Percentiles rank a stretch among this genome's conserved stretches.
Evolutionary conservation across 2,888 invertebrate genomes (phyloP).

Genomic region (Lasioglossum zephyrum): DNA sequence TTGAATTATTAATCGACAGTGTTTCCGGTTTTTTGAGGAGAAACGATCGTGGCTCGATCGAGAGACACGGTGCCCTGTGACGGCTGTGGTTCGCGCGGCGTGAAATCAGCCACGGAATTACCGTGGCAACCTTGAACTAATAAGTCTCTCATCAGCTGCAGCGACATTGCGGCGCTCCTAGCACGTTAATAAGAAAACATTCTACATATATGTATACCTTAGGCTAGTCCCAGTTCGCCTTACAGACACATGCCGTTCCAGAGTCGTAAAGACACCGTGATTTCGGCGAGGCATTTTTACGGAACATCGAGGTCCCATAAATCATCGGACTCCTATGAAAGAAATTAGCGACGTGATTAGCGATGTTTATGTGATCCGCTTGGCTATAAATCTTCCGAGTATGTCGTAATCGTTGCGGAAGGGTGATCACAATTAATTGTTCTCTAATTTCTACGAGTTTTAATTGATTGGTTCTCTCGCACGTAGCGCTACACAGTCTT

Average conservation of each 20-base stretch:
- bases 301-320: conserved; percentile 36
- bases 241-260: conserved; percentile 20
- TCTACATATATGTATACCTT: conserved; percentile 5
- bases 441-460: background rate
- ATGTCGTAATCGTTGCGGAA: background rate
- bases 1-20: conserved; percentile 27
- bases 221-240: conserved; percentile 12
- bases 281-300: conserved; percentile 36
- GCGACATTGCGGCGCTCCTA: conserved; percentile 51
- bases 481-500: too few species aligned
- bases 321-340: conserved; percentile 13
- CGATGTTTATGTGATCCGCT: conserved; percentile 30
- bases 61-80: conserved; percentile 39
- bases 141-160: conserved; percentile 55
- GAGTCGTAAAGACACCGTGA: conserved; percentile 41
- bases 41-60: conserved; percentile 20
- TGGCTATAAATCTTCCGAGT: conserved; percentile 31
- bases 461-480: background rate
- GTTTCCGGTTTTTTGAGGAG: conserved; percentile 36
- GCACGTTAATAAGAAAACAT: conserved; percentile 43
- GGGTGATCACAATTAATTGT: conserved; percentile 5
- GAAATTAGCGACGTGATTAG: conserved; percentile 43
- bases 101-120: conserved; percentile 56
- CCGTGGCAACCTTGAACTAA: conserved; percentile 64
- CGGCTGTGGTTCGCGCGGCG: conserved; percentile 41